Evolutionary conservation across 2,888 invertebrate species (phyloP), one percentile per base, ranked within the genome.

Genomic region (Neoscelio sp.): DNA sequence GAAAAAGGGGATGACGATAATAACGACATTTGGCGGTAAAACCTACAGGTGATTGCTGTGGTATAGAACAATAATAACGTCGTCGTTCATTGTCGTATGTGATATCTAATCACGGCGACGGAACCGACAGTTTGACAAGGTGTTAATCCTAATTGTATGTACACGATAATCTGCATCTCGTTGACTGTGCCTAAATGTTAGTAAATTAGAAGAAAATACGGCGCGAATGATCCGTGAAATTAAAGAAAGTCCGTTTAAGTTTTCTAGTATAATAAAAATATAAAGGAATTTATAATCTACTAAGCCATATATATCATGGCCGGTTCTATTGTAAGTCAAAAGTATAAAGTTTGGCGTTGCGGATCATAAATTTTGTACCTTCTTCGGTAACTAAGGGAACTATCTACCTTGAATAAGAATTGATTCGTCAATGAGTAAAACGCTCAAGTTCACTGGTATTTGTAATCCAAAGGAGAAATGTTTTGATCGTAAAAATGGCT

Each of bases 81-180:
- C 46, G 56, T 20, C 20, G 74, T 20, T 60, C 56, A 28, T 70
- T 48, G 62, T 52, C 62, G 68, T 50, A 26, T 50, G 35, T 65
- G 81, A 78, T 79, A 81, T 84, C 82, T 84, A 83, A 84, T 82
- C 82, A 68, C 67, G 40, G 78, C 60, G 78, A 76, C 52, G 65
- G 58, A 28, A 30, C 48, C 68, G 80, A 76, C 75, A 80, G 73
- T 60, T 73, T 70, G 58, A 71, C 42, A 73, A 75, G 67, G 33
- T 54, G 71, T 62, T 62, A 68, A 70, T 75, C 58, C 30, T 68
- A 76, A 80, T 80, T 56, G 62, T 46, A 62, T 33, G 65, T 50
- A 52, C 26, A 60, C 42, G 40, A 20, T 77, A 44, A 52, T 71
- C 50, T 44, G 42, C 65, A 50, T 65, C 42, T 48, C 35, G 38